Conservation (phyloP, 2,888 invertebrate species). For the Melinaea marsaeus region DNA sequence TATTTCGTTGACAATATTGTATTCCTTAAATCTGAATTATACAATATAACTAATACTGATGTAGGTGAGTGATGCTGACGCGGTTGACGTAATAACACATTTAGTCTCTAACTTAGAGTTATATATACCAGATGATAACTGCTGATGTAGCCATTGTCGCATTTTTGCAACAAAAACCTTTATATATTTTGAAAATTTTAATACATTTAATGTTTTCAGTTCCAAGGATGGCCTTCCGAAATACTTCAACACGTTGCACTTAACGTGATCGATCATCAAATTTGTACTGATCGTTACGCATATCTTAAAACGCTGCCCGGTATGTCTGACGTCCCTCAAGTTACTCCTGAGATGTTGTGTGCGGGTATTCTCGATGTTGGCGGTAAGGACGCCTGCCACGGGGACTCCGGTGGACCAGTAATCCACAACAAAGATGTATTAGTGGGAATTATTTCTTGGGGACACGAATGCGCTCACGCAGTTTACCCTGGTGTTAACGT, state of each 20-base stretch:
- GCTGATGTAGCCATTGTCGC: too few species aligned
- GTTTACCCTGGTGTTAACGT: slow-evolving; percentile 72
- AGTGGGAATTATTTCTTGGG: slow-evolving; percentile 71
- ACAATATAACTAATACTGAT: too few species aligned
- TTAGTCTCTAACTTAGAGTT: too few species aligned
- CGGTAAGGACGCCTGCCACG: slow-evolving; percentile 47
- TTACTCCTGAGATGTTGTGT: slow-evolving; percentile 52
- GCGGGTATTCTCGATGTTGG: slow-evolving; percentile 46
- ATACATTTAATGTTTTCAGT: slow-evolving; percentile 20
- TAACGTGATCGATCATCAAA: slow-evolving; percentile 40
- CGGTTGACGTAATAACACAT: too few species aligned
- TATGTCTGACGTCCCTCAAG: slow-evolving; percentile 18
- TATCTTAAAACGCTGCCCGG: slow-evolving; percentile 25
- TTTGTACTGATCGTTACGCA: slow-evolving; percentile 44
- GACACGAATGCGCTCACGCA: slow-evolving; percentile 62
- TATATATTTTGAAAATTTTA: neutral
- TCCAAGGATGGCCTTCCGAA: slow-evolving; percentile 26
- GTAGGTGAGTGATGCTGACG: too few species aligned
- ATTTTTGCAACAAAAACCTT: too few species aligned
- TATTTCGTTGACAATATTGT: too few species aligned
- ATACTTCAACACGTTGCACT: slow-evolving; percentile 41
- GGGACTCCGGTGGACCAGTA: slow-evolving; percentile 52
- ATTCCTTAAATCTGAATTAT: too few species aligned
- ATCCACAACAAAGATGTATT: slow-evolving; percentile 40
- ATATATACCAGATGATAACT: too few species aligned